These are phyloP conservation scores for Sebastes glaucus DNA, from an alignment of 2,797 vertebrate genomes.

Conservation along the genomic window DNA sequence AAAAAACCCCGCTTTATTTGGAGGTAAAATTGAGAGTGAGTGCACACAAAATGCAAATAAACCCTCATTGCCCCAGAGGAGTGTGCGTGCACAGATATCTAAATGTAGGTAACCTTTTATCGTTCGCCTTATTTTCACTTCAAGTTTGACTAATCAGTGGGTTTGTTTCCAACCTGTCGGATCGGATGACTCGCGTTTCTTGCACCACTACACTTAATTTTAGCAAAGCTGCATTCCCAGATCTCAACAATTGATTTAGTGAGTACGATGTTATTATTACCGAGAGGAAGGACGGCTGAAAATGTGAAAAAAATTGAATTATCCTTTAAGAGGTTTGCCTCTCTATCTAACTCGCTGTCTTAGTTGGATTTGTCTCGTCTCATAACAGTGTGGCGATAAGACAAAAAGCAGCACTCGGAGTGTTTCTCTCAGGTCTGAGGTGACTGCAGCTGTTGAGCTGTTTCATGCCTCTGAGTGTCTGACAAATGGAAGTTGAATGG, in stretches of 20 bases:
- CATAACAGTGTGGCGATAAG: background rate
- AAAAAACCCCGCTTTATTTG: no score
- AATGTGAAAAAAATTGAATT: background rate
- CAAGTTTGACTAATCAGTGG: background rate
- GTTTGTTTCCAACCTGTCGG: background rate
- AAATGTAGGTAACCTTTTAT: accelerated
- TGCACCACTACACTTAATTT: background rate
- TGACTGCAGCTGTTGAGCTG: conserved; percentile 6
- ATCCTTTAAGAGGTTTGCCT: background rate
- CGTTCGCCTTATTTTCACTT: background rate
- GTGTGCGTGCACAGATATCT: background rate
- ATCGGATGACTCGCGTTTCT: background rate
- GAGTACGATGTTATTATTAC: background rate
- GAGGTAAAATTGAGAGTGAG: no score
- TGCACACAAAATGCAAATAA: no score
- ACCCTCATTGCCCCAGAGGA: background rate
- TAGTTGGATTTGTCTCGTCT: background rate
- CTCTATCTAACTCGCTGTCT: background rate
- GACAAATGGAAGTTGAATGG: conserved; percentile 30
- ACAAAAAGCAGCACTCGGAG: background rate
- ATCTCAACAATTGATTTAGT: background rate
- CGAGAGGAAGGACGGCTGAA: background rate
- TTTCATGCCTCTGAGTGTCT: conserved; percentile 26
- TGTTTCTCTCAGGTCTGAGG: background rate
- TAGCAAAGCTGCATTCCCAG: background rate